These are phyloP conservation scores for Drosophila aldrichi DNA, from an alignment of 2,888 invertebrate species.

Conservation along the genomic window DNA sequence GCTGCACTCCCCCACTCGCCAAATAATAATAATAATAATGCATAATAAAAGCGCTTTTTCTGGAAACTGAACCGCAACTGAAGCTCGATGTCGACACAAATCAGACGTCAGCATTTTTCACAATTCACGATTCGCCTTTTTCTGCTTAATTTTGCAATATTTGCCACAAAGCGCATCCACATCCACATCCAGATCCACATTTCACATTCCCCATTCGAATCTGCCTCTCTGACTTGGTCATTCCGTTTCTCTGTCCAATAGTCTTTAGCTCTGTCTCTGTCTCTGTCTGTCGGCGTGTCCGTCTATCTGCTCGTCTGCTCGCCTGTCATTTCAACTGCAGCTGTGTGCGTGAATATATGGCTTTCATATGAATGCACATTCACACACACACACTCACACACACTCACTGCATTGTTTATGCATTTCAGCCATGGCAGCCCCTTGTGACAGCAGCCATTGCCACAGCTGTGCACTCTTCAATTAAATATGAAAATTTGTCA, in stretches of 20 bases:
- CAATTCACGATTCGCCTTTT: slow-evolving; percentile 62
- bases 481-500: slow-evolving; percentile 82
- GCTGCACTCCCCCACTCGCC: slow-evolving; percentile 44
- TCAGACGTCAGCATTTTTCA: slow-evolving; percentile 81
- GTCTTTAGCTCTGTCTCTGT: not conserved
- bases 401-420: slow-evolving; percentile 69
- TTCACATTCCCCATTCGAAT: not conserved
- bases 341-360: slow-evolving; percentile 70
- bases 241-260: slow-evolving; percentile 8
- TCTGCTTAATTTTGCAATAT: slow-evolving; percentile 79
- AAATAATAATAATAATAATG: slow-evolving; percentile 72
- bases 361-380: slow-evolving; percentile 41
- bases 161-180: slow-evolving; percentile 55
- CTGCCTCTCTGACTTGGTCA: slow-evolving; percentile 14
- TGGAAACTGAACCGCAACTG: slow-evolving; percentile 58
- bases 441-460: slow-evolving; percentile 66
- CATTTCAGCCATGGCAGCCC: slow-evolving; percentile 65
- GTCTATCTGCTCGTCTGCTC: slow-evolving; percentile 25
- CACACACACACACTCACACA: slow-evolving; percentile 26
- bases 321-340: slow-evolving; percentile 67
- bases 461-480: slow-evolving; percentile 76
- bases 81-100: slow-evolving; percentile 70
- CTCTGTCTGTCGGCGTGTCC: slow-evolving; percentile 18
- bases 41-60: slow-evolving; percentile 64
- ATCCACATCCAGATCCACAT: slow-evolving; percentile 19